Evolutionary conservation across 2,888 invertebrate genomes (phyloP).

Genomic region (Drosophila ezoana): DNA sequence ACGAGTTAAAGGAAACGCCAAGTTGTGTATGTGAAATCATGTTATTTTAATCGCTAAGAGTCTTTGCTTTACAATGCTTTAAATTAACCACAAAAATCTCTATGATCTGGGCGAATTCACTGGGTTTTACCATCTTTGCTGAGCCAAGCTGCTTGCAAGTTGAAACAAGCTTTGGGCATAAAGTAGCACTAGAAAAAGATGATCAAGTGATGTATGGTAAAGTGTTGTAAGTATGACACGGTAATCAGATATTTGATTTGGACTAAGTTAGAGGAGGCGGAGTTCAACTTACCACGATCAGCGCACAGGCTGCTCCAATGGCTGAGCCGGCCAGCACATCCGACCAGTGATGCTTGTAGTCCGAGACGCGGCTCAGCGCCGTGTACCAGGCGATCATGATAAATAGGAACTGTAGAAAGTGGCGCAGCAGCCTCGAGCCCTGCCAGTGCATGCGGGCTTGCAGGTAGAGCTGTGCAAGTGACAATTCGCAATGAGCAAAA

Average conservation of each 20-base stretch:
- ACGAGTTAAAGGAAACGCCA: conserved; percentile 36
- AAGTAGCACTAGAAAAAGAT: conserved; percentile 82
- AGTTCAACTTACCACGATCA: conserved; percentile 88
- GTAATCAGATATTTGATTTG: neutral
- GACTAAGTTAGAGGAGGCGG: too few species aligned
- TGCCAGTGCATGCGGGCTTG: conserved; percentile 93
- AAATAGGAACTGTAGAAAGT: conserved; percentile 93
- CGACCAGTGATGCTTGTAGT: conserved; percentile 99
- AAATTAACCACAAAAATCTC: conserved; percentile 3
- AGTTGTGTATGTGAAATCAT: conserved; percentile 17
- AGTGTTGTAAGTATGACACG: neutral
- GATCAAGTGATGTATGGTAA: conserved; percentile 52
- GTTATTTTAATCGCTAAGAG: conserved; percentile 58
- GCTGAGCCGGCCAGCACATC: conserved; percentile 94
- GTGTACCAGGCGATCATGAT: conserved; percentile 94
- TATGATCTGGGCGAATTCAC: conserved; percentile 18
- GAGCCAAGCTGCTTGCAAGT: conserved; percentile 83
- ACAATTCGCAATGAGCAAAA: conserved; percentile 8
- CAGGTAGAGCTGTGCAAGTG: conserved; percentile 92
- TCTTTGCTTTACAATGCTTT: conserved; percentile 41
- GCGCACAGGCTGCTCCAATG: conserved; percentile 89
- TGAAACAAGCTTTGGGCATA: conserved; percentile 82
- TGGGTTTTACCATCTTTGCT: conserved; percentile 35
- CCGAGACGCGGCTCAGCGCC: conserved; percentile 95
- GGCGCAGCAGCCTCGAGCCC: conserved; percentile 92